Conservation (phyloP, 2,113 vertebrate genomes). For the Paralichthys olivaceus region DNA sequence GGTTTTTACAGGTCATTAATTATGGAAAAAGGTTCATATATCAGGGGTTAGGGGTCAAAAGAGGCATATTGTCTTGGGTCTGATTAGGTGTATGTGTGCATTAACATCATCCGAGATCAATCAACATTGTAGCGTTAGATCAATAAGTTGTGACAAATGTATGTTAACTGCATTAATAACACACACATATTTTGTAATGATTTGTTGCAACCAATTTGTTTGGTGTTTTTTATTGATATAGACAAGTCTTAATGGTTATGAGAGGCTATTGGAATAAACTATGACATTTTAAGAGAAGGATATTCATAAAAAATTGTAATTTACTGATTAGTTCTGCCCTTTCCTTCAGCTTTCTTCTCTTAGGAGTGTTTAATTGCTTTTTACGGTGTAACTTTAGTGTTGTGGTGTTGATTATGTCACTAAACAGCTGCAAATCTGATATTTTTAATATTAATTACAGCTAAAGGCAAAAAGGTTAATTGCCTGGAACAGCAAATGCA, state of each 20-base stretch:
- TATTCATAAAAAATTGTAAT: constrained; percentile 34
- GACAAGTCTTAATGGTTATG: not conserved
- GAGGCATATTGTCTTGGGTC: constrained; percentile 38
- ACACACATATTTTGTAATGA: constrained; percentile 29
- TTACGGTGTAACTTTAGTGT: constrained; percentile 13
- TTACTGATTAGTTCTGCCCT: constrained; percentile 31
- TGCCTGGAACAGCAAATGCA: constrained; percentile 42
- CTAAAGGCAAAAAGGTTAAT: constrained; percentile 66
- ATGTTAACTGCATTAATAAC: constrained; percentile 44
- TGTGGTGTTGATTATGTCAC: constrained; percentile 38
- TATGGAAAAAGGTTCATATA: constrained; percentile 32
- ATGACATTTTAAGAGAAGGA: not conserved
- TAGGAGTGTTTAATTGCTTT: constrained; percentile 55
- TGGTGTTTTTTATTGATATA: not conserved
- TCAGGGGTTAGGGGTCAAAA: constrained; percentile 54
- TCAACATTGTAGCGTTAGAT: constrained; percentile 45
- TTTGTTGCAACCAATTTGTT: constrained; percentile 12
- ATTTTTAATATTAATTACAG: constrained; percentile 63
- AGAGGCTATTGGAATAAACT: not conserved
- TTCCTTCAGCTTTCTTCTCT: constrained; percentile 10
- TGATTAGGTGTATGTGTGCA: constrained; percentile 40
- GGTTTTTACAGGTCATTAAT: constrained; percentile 46
- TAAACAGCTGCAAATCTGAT: constrained; percentile 34
- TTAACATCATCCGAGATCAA: constrained; percentile 48
- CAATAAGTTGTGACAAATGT: constrained; percentile 58